Evolutionary conservation across 2,888 invertebrate genomes (phyloP).

Genomic region (Nephrotoma guestfalica): DNA sequence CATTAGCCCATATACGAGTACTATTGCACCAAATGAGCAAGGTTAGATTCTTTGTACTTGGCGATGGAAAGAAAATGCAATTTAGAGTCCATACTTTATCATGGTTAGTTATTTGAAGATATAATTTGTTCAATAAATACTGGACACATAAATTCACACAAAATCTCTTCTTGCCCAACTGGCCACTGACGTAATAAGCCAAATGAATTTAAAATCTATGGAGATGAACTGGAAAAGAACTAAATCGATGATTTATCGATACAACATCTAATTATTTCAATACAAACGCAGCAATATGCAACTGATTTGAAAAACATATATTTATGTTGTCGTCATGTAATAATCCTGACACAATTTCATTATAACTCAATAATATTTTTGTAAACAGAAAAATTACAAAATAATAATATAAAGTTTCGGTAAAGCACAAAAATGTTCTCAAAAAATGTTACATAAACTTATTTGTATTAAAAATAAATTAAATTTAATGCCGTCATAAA

Average conservation of each 20-base stretch:
- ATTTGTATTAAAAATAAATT: neutral
- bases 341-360: neutral
- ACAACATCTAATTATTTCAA: neutral
- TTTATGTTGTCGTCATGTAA: neutral
- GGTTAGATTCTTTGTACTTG: too few species aligned
- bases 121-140: too few species aligned
- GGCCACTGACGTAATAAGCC: too few species aligned
- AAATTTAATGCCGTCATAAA: neutral
- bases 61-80: too few species aligned
- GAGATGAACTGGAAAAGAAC: too few species aligned
- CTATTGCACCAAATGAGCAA: too few species aligned
- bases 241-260: neutral
- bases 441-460: neutral
- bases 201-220: too few species aligned
- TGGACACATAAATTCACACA: too few species aligned
- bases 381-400: neutral
- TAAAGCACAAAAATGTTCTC: neutral
- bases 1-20: too few species aligned
- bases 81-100: too few species aligned
- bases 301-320: neutral
- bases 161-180: too few species aligned
- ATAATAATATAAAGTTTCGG: neutral
- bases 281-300: neutral
- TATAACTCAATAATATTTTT: neutral
- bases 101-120: too few species aligned